Percentiles rank a stretch among this genome's conserved stretches.
phyloP scores from a whole-genome alignment of 2,113 vertebrate genomes.

The Haemorhous mexicanus region DNA sequence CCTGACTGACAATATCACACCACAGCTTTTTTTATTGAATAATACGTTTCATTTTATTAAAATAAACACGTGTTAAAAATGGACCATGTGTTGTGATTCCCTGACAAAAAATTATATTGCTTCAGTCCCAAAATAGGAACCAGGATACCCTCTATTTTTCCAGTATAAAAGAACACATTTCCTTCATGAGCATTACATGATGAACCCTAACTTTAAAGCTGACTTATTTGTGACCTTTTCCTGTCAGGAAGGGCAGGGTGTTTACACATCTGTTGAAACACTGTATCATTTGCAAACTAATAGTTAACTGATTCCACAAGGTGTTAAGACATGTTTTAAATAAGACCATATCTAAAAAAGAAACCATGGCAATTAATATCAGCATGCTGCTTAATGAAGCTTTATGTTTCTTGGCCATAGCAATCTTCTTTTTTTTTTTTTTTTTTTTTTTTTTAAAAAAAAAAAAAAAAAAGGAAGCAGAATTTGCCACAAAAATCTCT shows the following conservation, averaged over 20 bases:
- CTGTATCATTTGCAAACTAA: neutral
- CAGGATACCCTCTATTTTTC: neutral
- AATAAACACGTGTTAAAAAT: slow-evolving; percentile 26
- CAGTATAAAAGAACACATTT: neutral
- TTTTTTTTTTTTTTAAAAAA: too few species aligned
- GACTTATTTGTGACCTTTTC: slow-evolving; percentile 23
- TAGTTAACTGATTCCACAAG: slow-evolving; percentile 10
- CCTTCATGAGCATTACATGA: neutral
- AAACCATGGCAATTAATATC: neutral
- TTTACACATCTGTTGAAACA: slow-evolving; percentile 41
- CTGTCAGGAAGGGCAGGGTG: neutral
- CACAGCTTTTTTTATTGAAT: neutral
- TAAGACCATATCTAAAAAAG: neutral
- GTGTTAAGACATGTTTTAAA: neutral
- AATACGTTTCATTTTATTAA: neutral
- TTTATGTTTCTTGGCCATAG: rapidly evolving
- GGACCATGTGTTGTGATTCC: neutral
- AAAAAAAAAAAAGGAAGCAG: neutral
- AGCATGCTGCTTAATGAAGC: neutral
- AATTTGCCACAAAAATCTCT: neutral
- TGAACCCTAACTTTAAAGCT: neutral
- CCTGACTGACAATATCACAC: neutral
- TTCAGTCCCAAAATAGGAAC: slow-evolving; percentile 10
- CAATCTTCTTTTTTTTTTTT: neutral
- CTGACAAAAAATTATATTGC: neutral